phyloP scores from a whole-genome alignment of 2,888 invertebrate genomes.

The Phengaris arion region DNA sequence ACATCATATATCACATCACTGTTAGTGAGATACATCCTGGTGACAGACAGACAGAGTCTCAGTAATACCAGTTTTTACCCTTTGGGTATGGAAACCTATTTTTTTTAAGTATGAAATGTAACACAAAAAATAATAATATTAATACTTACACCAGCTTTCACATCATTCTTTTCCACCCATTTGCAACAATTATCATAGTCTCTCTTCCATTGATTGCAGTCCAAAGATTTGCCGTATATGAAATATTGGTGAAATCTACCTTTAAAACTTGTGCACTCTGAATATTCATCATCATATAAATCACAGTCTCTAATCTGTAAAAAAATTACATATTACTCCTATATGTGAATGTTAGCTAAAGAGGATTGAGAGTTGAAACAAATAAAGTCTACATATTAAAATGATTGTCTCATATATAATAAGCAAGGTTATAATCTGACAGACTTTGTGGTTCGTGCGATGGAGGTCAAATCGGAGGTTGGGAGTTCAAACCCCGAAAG shows the following conservation, averaged over 20 bases:
- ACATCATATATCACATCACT: no score
- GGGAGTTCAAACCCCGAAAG: no score
- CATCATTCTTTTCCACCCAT: conserved; percentile 82
- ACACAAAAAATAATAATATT: not conserved
- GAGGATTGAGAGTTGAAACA: not conserved
- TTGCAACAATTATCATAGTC: conserved; percentile 87
- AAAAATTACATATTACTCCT: conserved; percentile 28
- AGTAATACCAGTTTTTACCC: no score
- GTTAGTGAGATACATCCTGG: no score
- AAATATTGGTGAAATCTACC: conserved; percentile 93
- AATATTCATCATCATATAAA: conserved; percentile 90
- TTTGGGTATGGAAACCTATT: no score
- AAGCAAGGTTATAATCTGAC: no score
- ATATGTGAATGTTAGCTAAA: not conserved
- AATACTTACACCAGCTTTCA: conserved; percentile 83
- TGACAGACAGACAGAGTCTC: no score
- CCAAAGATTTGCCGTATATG: conserved; percentile 84
- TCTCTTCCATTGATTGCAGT: conserved; percentile 89
- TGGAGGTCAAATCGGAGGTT: no score
- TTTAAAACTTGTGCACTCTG: conserved; percentile 86
- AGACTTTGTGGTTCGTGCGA: no score
- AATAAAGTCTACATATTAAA: no score
- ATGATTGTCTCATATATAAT: no score
- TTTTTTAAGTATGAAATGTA: no score
- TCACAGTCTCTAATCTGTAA: conserved; percentile 87